These are phyloP conservation scores for Stegophylla sp. DNA, from an alignment of 2,888 invertebrate species.

Conservation along the genomic window DNA sequence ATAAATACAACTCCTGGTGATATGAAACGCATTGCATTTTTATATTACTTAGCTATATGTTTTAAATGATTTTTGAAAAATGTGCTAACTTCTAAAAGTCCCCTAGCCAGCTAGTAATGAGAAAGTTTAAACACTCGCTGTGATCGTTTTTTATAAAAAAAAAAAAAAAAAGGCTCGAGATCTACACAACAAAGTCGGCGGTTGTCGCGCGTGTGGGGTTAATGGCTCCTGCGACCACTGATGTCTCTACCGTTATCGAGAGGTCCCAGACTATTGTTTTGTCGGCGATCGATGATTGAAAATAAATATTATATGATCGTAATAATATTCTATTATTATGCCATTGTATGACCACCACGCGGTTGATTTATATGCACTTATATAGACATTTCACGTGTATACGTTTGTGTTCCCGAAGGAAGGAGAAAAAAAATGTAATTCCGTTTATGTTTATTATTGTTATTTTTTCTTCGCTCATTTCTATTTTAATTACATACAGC, in stretches of 20 bases:
- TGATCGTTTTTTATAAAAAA: no score
- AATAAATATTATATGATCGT: slow-evolving; percentile 45
- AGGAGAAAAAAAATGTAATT: slow-evolving; percentile 16
- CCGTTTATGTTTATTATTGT: slow-evolving; percentile 7
- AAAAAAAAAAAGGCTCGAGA: slow-evolving; percentile 14
- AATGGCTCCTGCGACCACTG: slow-evolving; percentile 20
- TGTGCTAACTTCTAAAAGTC: no score
- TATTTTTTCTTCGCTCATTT: slow-evolving; percentile 6
- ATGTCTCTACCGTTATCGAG: slow-evolving; percentile 36
- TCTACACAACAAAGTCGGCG: slow-evolving; percentile 10
- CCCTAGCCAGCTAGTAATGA: no score
- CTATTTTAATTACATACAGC: slow-evolving; percentile 40
- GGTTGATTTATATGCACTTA: slow-evolving; percentile 41
- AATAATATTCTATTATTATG: slow-evolving; percentile 2
- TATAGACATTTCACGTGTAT: slow-evolving; percentile 21
- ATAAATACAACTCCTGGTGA: no score
- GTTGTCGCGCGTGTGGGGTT: slow-evolving; percentile 29
- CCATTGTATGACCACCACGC: slow-evolving; percentile 12
- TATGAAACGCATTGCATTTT: no score
- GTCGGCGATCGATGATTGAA: slow-evolving; percentile 45
- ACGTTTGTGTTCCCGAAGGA: slow-evolving; percentile 14
- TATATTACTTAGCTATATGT: no score
- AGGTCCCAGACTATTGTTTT: slow-evolving; percentile 53
- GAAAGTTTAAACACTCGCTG: neutral
- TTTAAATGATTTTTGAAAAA: no score